Evolutionary conservation across 2,888 invertebrate genomes (phyloP).

Genomic region (Mesoligia furuncula): DNA sequence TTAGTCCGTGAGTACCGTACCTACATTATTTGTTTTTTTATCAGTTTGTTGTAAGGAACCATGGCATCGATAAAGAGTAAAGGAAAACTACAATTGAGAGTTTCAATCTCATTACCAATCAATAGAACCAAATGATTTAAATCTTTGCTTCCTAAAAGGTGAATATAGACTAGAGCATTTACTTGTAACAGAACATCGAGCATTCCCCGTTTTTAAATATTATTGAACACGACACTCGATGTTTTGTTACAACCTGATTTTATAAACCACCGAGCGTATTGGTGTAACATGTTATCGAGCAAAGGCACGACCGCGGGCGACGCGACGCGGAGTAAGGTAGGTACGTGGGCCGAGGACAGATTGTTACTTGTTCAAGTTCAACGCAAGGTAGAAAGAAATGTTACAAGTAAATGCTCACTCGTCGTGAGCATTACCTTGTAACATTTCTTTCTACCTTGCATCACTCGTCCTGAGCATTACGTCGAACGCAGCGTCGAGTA

Average conservation of each 20-base stretch:
- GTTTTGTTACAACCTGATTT: not conserved
- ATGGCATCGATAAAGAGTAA: not conserved
- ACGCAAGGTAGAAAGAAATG: not conserved
- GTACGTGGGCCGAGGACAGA: not conserved
- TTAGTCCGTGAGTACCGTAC: conserved; percentile 89
- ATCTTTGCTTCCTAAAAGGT: not conserved
- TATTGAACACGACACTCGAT: not conserved
- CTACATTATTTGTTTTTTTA: too few species aligned
- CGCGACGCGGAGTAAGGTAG: not conserved
- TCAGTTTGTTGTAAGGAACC: not conserved
- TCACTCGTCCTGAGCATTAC: not conserved
- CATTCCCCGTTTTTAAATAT: not conserved
- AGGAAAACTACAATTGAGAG: not conserved
- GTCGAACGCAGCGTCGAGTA: not conserved
- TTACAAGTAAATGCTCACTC: not conserved
- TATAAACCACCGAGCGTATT: not conserved
- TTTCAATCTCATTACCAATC: not conserved
- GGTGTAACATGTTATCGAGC: not conserved
- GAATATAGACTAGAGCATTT: not conserved
- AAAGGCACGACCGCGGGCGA: too few species aligned
- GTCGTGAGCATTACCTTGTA: not conserved
- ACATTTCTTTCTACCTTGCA: too few species aligned
- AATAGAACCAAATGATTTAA: not conserved
- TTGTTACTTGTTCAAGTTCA: not conserved
- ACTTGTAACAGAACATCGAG: not conserved